phyloP scores from a whole-genome alignment of 2,797 vertebrate species.

The Discoglossus pictus region DNA sequence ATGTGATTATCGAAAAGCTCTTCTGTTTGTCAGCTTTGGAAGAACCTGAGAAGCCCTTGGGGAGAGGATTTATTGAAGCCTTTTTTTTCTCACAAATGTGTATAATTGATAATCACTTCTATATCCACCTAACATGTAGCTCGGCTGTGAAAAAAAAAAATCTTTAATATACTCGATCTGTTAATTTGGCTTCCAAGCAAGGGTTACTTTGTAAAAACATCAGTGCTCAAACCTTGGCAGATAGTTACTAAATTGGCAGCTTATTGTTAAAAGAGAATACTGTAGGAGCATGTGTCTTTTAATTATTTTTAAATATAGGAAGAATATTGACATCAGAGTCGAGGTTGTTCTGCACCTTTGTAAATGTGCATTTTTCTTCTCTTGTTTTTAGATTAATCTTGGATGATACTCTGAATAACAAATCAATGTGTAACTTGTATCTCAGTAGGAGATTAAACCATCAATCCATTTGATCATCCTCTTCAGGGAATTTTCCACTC shows the following conservation, averaged over 20 bases:
- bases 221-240: slow-evolving; percentile 3
- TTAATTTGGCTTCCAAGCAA: neutral
- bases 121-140: no score
- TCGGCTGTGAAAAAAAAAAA: no score
- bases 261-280: slow-evolving; percentile 8
- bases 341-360: slow-evolving; percentile 4
- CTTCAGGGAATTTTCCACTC: slow-evolving; percentile 9
- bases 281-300: slow-evolving; percentile 12
- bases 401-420: slow-evolving; percentile 20
- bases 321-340: slow-evolving; percentile 19
- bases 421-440: slow-evolving; percentile 37
- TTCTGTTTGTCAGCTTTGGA: no score
- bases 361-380: slow-evolving; percentile 27
- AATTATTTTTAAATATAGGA: slow-evolving; percentile 21
- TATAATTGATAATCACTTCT: no score
- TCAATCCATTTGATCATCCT: slow-evolving; percentile 19
- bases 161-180: neutral
- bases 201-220: slow-evolving; percentile 7
- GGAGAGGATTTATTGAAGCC: no score
- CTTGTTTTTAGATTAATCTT: slow-evolving; percentile 32
- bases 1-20: no score
- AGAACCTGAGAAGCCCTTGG: no score
- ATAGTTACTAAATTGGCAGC: slow-evolving; percentile 1
- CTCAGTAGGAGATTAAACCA: slow-evolving; percentile 39
- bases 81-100: no score